Percentiles rank a stretch among this genome's conserved stretches.
These are phyloP conservation scores for Hippocampus mohnikei DNA, from an alignment of 2,113 vertebrate species.

Conservation along the genomic window DNA sequence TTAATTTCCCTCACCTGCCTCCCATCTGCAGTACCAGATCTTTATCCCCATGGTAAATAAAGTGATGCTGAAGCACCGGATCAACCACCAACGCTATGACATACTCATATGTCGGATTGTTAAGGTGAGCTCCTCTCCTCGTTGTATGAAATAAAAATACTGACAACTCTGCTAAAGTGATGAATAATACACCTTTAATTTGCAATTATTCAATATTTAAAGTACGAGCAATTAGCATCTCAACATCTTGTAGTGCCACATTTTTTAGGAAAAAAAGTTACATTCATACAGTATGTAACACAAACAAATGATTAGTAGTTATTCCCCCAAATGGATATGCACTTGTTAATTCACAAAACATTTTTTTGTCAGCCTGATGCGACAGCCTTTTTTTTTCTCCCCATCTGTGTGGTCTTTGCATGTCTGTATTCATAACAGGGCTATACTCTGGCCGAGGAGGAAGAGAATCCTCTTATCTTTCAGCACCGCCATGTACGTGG, in stretches of 20 bases:
- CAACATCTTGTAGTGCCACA: constrained; percentile 3
- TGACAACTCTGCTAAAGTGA: neutral
- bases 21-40: constrained; percentile 88
- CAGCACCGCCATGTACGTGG: constrained; percentile 86
- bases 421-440: constrained; percentile 72
- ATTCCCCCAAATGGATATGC: constrained; percentile 32
- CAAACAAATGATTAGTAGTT: constrained; percentile 19
- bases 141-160: neutral
- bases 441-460: constrained; percentile 96
- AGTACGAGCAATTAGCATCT: neutral
- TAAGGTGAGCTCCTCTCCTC: constrained; percentile 78
- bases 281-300: constrained; percentile 1
- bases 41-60: constrained; percentile 99
- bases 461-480: constrained; percentile 93
- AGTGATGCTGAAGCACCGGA: constrained; percentile 90
- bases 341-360: constrained; percentile 25
- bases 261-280: constrained; percentile 5
- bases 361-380: constrained; percentile 17
- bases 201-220: neutral
- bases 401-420: constrained; percentile 12
- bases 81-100: constrained; percentile 95
- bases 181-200: neutral
- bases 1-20: constrained; percentile 26
- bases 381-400: constrained; percentile 8
- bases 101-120: constrained; percentile 96